A percentile compares a stretch with the other conserved stretches of the same genome.
These are phyloP conservation scores for Allacma fusca DNA, from an alignment of 2,888 invertebrate genomes.

Conservation along the genomic window DNA sequence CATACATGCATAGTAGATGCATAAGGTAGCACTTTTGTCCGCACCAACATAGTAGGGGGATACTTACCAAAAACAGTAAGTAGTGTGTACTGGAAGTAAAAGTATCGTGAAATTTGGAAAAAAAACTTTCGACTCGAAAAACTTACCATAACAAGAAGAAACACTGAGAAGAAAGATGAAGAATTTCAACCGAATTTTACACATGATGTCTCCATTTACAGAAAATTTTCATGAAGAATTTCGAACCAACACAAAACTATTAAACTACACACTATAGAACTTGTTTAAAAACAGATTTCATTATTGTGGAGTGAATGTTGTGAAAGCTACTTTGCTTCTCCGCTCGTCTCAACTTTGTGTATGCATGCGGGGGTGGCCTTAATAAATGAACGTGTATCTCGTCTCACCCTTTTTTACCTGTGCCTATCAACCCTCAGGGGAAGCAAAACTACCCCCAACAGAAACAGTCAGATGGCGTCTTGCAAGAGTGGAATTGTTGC, in stretches of 20 bases:
- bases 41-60: background rate
- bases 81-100: background rate
- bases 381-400: conserved; percentile 30
- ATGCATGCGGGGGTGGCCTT: conserved; percentile 39
- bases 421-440: conserved; percentile 25
- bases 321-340: conserved; percentile 38
- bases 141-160: conserved; percentile 43
- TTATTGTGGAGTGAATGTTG: conserved; percentile 30
- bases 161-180: conserved; percentile 36
- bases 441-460: background rate
- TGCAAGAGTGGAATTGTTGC: background rate
- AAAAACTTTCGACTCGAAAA: background rate
- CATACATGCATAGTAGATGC: background rate
- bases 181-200: conserved; percentile 43
- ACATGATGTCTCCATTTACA: conserved; percentile 45
- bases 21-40: background rate
- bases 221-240: conserved; percentile 7
- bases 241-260: conserved; percentile 7
- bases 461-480: conserved; percentile 24
- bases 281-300: conserved; percentile 25
- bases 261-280: conserved; percentile 9
- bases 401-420: background rate
- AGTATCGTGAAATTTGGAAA: background rate
- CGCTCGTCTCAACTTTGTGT: background rate
- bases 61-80: background rate